A percentile compares a stretch with the other conserved stretches of the same genome.
phyloP scores from a whole-genome alignment of 1,140 invertebrate species.

The Galendromus occidentalis region DNA sequence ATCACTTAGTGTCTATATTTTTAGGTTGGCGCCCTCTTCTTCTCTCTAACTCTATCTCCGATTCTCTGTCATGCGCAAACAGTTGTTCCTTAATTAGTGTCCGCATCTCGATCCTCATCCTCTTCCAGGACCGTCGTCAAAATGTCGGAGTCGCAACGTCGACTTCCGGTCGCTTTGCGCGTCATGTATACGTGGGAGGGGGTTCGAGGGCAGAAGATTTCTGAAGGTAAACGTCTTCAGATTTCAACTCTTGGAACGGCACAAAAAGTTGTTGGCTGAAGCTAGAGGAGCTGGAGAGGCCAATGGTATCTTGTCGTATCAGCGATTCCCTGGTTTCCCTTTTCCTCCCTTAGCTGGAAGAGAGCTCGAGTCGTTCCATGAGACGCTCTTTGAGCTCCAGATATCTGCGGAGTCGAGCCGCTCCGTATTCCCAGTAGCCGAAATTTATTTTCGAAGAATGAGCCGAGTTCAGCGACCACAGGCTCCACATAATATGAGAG shows the following conservation, averaged over 20 bases:
- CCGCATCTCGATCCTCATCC: background rate
- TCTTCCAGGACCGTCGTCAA: background rate
- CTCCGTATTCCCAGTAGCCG: slow-evolving; percentile 52
- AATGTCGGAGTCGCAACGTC: background rate
- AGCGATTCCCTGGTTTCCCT: too few species aligned
- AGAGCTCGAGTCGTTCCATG: background rate
- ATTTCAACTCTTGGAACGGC: too few species aligned
- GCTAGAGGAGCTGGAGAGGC: background rate
- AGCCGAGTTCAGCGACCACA: slow-evolving; percentile 76
- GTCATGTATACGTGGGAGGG: background rate
- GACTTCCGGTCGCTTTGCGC: background rate
- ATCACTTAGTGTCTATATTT: background rate
- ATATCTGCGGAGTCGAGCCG: background rate
- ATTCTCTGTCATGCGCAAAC: background rate
- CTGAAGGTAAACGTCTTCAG: background rate
- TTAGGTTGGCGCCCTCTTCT: background rate
- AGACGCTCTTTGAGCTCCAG: slow-evolving; percentile 3
- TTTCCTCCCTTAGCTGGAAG: background rate
- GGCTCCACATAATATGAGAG: slow-evolving; percentile 76
- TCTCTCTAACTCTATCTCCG: background rate
- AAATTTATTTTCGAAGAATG: slow-evolving; percentile 72
- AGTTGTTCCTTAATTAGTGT: background rate
- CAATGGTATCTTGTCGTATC: background rate
- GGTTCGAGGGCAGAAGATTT: background rate
- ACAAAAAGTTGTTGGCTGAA: too few species aligned